phyloP scores from a whole-genome alignment of 2,797 vertebrate genomes.

The Lates japonicus region DNA sequence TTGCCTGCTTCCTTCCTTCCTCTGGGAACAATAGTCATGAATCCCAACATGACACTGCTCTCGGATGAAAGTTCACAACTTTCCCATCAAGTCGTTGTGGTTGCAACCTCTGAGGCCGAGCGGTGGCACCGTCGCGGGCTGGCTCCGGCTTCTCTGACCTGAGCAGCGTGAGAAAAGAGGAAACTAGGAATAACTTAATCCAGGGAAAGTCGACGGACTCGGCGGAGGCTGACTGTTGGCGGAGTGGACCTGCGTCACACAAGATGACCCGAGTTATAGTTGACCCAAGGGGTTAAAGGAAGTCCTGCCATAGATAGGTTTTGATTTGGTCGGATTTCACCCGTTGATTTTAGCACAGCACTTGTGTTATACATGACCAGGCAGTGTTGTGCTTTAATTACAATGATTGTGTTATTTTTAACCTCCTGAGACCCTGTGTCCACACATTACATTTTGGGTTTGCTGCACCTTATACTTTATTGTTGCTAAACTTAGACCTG shows the following conservation, averaged over 20 bases:
- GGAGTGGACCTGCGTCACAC: slow-evolving; percentile 48
- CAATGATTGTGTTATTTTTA: not conserved
- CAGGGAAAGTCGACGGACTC: slow-evolving; percentile 26
- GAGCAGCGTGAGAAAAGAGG: slow-evolving; percentile 76
- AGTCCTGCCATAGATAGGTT: not conserved
- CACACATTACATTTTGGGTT: too few relatives aligned
- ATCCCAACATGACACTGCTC: slow-evolving; percentile 64
- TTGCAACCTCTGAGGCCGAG: slow-evolving; percentile 25
- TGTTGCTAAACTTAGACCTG: too few relatives aligned
- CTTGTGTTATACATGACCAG: not conserved
- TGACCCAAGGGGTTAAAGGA: not conserved
- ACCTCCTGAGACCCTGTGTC: too few relatives aligned
- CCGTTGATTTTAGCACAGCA: not conserved
- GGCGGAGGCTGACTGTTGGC: slow-evolving; percentile 13
- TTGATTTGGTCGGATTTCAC: slow-evolving; percentile 1
- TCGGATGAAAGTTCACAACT: slow-evolving; percentile 67
- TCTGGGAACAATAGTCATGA: slow-evolving; percentile 65
- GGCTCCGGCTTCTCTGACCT: slow-evolving; percentile 42
- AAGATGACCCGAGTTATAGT: slow-evolving; percentile 18
- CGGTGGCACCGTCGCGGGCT: slow-evolving; percentile 35
- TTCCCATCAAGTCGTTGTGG: slow-evolving; percentile 64
- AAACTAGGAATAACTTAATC: slow-evolving; percentile 51
- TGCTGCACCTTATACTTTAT: too few relatives aligned
- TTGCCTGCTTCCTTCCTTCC: slow-evolving; percentile 66
- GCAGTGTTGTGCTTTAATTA: not conserved